Evolutionary conservation across 2,797 vertebrate species (phyloP).

Genomic region (Esox lucius): DNA sequence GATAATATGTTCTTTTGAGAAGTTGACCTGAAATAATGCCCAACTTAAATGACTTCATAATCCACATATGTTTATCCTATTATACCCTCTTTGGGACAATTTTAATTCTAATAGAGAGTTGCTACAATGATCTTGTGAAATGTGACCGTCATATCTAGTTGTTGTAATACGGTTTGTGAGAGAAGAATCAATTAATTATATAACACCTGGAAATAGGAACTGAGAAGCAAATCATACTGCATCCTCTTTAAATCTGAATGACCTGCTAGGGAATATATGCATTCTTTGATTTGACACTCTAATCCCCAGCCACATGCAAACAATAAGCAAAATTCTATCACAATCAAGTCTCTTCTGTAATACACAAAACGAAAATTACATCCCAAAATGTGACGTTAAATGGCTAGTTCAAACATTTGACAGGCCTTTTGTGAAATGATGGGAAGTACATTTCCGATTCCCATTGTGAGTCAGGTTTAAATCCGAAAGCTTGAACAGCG

Average conservation of each 20-base stretch:
- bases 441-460: not conserved
- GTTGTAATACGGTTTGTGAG: conserved; percentile 31
- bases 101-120: not conserved
- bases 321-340: not conserved
- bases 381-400: not conserved
- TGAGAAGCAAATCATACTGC: conserved; percentile 39
- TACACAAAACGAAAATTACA: not conserved
- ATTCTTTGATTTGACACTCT: conserved; percentile 1
- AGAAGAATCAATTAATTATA: conserved; percentile 39
- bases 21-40: not conserved
- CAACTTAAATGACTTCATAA: not conserved
- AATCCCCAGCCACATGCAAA: not conserved
- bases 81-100: not conserved
- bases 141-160: not conserved
- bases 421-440: not conserved
- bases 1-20: not conserved
- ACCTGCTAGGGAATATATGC: not conserved
- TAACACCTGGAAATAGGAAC: conserved; percentile 33
- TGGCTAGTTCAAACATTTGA: not conserved
- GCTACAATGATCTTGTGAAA: not conserved
- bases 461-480: not conserved
- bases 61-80: not conserved
- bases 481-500: not conserved
- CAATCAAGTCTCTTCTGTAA: not conserved
- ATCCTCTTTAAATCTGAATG: not conserved